Percentiles rank a stretch among this genome's conserved stretches.
Conservation (phyloP, 1,140 invertebrate species). For the Drosophila rufa region DNA sequence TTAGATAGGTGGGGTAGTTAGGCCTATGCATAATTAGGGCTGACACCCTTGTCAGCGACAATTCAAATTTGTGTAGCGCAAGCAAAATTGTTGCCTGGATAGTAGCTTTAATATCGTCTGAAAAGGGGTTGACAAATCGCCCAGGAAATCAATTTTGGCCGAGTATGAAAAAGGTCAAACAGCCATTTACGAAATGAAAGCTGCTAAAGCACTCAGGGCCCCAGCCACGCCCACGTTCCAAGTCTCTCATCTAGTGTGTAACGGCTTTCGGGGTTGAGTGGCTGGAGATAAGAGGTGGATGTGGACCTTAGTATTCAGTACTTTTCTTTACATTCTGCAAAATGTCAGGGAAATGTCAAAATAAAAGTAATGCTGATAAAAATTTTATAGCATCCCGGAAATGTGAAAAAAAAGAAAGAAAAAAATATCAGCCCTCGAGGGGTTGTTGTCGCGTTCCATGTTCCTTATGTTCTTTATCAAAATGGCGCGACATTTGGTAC, state of each 20-base stretch:
- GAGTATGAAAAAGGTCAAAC: constrained; percentile 70
- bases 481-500: constrained; percentile 76
- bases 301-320: constrained; percentile 44
- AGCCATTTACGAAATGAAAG: constrained; percentile 77
- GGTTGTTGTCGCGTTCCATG: constrained; percentile 25
- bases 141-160: constrained; percentile 75
- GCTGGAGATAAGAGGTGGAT: not conserved
- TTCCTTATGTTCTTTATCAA: constrained; percentile 66
- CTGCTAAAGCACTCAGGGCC: constrained; percentile 20
- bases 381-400: constrained; percentile 83
- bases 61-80: constrained; percentile 58
- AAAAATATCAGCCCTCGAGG: constrained; percentile 36
- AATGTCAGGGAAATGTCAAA: constrained; percentile 83
- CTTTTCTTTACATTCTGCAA: constrained; percentile 65
- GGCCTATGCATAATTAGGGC: constrained; percentile 73
- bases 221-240: constrained; percentile 51
- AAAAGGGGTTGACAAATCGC: constrained; percentile 81
- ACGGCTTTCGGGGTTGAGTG: constrained; percentile 11
- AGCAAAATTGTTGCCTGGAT: constrained; percentile 70
- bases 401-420: constrained; percentile 58
- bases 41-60: constrained; percentile 76
- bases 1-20: constrained; percentile 7
- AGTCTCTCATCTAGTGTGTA: constrained; percentile 55
- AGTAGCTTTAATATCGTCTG: constrained; percentile 58
- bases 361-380: constrained; percentile 84